Evolutionary conservation across 2,113 vertebrate genomes (phyloP), one percentile per base, ranked within the genome.

Genomic region (Empidonax traillii): DNA sequence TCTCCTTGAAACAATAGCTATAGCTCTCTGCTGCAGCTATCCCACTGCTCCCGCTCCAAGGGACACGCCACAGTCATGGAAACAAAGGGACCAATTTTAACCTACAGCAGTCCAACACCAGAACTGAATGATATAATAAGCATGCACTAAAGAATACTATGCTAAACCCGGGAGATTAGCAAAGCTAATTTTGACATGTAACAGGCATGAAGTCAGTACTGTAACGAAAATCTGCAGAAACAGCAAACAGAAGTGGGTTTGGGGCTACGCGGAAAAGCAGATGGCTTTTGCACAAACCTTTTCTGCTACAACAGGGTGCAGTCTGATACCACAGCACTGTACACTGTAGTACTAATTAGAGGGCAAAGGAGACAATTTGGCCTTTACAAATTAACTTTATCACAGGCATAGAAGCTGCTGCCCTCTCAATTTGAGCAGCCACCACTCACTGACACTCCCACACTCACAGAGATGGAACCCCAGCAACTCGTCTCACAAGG

Each of bases 1-100:
- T 96, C 88, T 79, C 74, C 30, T 58, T 41, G 78, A 62, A 81
- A 93, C 71, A 94, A 97, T 80, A 46, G 92, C 88, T 61, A 33
- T 2, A 90, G 96, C 93, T 91, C 91, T 39, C 46, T 21, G 44
- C 89, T 53, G 46, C 85, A 93, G 87, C 46, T 41, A n/a, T 30
- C 82, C 67, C 23, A 31, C 85, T 55, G 55, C 87, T 58, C 76
- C 1, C 5, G 79, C 58, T 93, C n/a, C 23, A 3, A 87, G 56
- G 65, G 71, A 72, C 76, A 52, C 15, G 2, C 68, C 84, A 69
- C 47, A 24, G 56, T 3, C 49, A 33, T 4, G 12, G 35, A 77
- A 87, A 96, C 59, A 91, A 89, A 90, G 94, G 55, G 53, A 52
- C 31, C 3, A 12, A 58, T 66, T 93, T 96, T 72, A 95, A 88